Percentiles rank a stretch among this genome's conserved stretches.
phyloP scores from a whole-genome alignment of 2,113 vertebrate species.

The Ariopsis seemanni region DNA sequence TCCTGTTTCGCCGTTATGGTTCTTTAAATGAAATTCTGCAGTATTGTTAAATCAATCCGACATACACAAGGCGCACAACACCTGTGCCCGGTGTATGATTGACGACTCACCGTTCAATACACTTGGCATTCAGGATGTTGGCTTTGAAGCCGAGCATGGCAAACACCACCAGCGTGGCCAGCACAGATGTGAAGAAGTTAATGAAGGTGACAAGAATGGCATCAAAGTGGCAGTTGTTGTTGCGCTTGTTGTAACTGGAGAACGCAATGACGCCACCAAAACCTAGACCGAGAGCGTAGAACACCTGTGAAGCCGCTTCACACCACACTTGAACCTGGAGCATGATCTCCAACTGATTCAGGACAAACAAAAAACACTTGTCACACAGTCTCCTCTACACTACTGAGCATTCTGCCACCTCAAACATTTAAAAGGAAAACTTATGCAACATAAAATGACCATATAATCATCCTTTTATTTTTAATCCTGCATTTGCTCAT shows the following conservation, averaged over 20 bases:
- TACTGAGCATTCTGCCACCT: neutral
- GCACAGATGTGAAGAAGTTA: slow-evolving; percentile 97
- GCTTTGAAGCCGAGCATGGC: slow-evolving; percentile 98
- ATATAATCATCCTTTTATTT: neutral
- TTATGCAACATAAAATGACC: neutral
- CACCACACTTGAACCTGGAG: slow-evolving; percentile 94
- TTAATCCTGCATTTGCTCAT: neutral
- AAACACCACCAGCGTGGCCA: slow-evolving; percentile 98
- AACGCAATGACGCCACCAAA: slow-evolving; percentile 98
- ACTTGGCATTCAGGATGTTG: slow-evolving; percentile 89
- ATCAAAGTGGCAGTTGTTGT: slow-evolving; percentile 99
- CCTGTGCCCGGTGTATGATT: neutral
- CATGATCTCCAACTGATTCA: slow-evolving; percentile 91
- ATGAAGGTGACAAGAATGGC: slow-evolving; percentile 95
- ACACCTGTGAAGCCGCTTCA: slow-evolving; percentile 96
- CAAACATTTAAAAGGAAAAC: neutral
- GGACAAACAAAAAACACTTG: neutral
- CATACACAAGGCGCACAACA: neutral
- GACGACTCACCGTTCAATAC: slow-evolving; percentile 75
- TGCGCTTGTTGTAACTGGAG: slow-evolving; percentile 98
- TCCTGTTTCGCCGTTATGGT: neutral
- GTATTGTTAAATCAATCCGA: neutral
- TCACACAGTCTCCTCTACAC: neutral
- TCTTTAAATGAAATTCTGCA: neutral
- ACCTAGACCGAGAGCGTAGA: slow-evolving; percentile 95